These are phyloP conservation scores for Microctonus hyperodae DNA, from an alignment of 2,888 invertebrate genomes.

Conservation along the genomic window DNA sequence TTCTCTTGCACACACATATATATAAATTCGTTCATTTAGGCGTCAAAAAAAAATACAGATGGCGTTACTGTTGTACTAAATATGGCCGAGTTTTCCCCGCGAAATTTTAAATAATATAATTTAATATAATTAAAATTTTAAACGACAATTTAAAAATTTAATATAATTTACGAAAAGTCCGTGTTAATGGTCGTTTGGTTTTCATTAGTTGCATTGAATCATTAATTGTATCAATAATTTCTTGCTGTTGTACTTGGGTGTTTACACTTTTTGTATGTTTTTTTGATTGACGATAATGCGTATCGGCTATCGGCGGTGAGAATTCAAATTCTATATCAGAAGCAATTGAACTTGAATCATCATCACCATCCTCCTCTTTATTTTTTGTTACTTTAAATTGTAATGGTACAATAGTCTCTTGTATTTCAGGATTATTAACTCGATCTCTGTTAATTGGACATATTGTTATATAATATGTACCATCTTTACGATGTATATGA, in stretches of 20 bases:
- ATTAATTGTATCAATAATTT: slow-evolving; percentile 39
- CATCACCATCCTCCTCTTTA: slow-evolving; percentile 36
- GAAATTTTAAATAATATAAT: too few relatives aligned
- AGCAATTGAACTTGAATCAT: slow-evolving; percentile 39
- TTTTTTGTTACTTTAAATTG: slow-evolving; percentile 50
- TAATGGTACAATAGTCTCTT: slow-evolving; percentile 43
- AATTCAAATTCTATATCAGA: slow-evolving; percentile 52
- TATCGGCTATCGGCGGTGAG: slow-evolving; percentile 46
- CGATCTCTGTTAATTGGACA: slow-evolving; percentile 43
- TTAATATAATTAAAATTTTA: too few relatives aligned
- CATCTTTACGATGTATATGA: slow-evolving; percentile 51
- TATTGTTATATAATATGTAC: slow-evolving; percentile 52
- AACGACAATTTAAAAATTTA: too few relatives aligned
- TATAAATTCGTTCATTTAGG: too few relatives aligned
- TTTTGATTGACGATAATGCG: slow-evolving; percentile 37
- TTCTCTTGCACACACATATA: too few relatives aligned
- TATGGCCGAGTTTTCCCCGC: not conserved
- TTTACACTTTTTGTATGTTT: slow-evolving; percentile 36
- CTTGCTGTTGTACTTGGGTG: slow-evolving; percentile 48
- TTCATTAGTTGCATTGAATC: not conserved
- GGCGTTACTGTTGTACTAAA: not conserved
- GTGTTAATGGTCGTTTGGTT: not conserved
- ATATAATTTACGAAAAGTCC: not conserved
- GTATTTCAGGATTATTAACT: slow-evolving; percentile 29
- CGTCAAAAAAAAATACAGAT: too few relatives aligned